Evolutionary conservation across 30 jellyfish, hydroid and myxozoan species (phyloP).

Genomic region (Chironex yamaguchii): DNA sequence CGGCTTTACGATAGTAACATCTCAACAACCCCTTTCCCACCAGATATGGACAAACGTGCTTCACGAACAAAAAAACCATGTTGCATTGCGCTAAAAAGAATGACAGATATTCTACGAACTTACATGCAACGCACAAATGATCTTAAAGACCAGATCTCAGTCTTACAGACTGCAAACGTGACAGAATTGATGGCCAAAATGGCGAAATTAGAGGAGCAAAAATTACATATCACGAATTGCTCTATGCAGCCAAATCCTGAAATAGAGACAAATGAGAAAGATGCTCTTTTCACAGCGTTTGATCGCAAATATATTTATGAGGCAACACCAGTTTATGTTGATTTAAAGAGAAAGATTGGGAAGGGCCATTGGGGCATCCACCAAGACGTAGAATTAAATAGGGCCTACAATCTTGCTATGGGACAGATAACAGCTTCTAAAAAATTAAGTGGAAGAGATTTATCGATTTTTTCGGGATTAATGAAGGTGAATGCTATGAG

Average conservation of each 20-base stretch:
- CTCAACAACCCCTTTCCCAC: constrained; percentile 74
- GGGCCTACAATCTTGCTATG: constrained; percentile 67
- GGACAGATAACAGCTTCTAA: constrained; percentile 23
- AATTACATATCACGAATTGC: constrained; percentile 67
- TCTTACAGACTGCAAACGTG: constrained; percentile 62
- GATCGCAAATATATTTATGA: constrained; percentile 64
- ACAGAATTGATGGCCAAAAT: constrained; percentile 69
- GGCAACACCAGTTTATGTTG: constrained; percentile 65
- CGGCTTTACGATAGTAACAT: background rate
- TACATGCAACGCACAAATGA: constrained; percentile 80
- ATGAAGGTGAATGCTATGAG: constrained; percentile 66
- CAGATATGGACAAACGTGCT: constrained; percentile 56
- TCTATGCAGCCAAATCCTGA: constrained; percentile 38
- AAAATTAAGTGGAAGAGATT: background rate
- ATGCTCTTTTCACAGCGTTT: constrained; percentile 42
- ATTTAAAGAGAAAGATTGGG: constrained; percentile 77
- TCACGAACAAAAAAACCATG: constrained; percentile 81
- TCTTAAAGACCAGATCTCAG: constrained; percentile 74
- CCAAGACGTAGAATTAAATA: constrained; percentile 70
- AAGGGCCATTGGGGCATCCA: constrained; percentile 73
- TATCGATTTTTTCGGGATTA: constrained; percentile 29
- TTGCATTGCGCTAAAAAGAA: constrained; percentile 88
- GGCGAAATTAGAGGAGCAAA: constrained; percentile 68
- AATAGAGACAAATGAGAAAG: constrained; percentile 49
- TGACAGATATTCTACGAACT: constrained; percentile 85